Evolutionary conservation across 2,113 vertebrate genomes (phyloP), one percentile per base, ranked within the genome.

Genomic region (Bufo gargarizans): DNA sequence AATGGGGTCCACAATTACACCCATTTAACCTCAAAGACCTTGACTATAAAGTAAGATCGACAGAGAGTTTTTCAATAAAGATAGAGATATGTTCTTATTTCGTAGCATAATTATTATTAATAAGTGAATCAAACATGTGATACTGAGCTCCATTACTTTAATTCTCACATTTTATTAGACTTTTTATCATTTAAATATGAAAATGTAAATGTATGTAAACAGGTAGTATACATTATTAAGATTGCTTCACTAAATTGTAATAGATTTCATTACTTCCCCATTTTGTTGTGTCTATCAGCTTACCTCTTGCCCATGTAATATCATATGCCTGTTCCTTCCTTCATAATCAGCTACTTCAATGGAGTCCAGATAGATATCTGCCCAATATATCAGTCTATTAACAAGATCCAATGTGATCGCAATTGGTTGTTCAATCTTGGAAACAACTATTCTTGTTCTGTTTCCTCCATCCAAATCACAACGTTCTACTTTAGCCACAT

Each of bases 391-490:
- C 88, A 97, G 93, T 94, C 97, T 98, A 93, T 96, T 98, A 91
- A 99, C 89, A 53, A 99, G 91, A 82, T 99, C 98, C 89, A 99
- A 89, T 6, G 97, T 94, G 89, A 99, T 92, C 86, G 97, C 97
- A 45, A 96, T 97, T 71, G 98, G 98, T 91, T 97, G 97, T 90
- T 98, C 97, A 63, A 97, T 95, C 89, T 96, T 97, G 8, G 96
- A 95, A 92, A 96, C 95, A 89, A 98, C 96, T 89, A 99, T 95
- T 83, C 95, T 94, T 0, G 96, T 97, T 91, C 98, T 95, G 93
- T 99, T 98, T 83, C 95, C 97, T 90, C 98, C 98, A 86, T 99
- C 98, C 97, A 98, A 97, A 94, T 99, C 97, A 94, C 97, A 99
- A 91, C 97, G 95, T 91, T 99, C 98, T 89, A 99, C 93, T 93